A percentile compares a stretch with the other conserved stretches of the same genome.
Evolutionary conservation across 2,113 vertebrate species (phyloP).

Genomic region (Rhagologus leucostigma): DNA sequence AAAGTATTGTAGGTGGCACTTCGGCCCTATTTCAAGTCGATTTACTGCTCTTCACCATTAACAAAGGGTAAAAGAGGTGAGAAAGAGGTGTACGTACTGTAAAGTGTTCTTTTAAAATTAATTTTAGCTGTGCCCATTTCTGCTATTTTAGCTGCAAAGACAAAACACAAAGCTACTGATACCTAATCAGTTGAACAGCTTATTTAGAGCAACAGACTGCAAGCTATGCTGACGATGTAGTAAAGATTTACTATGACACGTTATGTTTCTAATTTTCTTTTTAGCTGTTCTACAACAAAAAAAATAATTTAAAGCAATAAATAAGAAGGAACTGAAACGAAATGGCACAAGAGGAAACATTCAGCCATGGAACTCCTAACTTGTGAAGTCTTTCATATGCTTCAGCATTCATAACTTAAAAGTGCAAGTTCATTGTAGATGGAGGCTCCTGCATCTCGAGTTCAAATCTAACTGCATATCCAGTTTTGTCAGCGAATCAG

Average conservation of each 20-base stretch:
- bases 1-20: constrained; percentile 73
- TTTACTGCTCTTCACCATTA: constrained; percentile 47
- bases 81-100: neutral
- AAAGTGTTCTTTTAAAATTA: neutral
- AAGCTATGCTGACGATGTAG: neutral
- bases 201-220: neutral
- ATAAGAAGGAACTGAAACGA: neutral
- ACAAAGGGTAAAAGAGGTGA: constrained; percentile 6
- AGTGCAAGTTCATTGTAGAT: neutral
- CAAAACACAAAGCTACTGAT: neutral
- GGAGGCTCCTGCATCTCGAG: neutral
- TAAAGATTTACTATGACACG: neutral
- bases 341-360: neutral
- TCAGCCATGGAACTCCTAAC: neutral
- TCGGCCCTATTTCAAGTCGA: constrained; percentile 59
- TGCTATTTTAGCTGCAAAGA: neutral
- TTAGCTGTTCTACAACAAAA: neutral
- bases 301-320: neutral
- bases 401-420: neutral
- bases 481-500: neutral
- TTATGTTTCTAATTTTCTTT: neutral
- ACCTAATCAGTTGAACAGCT: neutral
- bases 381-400: neutral
- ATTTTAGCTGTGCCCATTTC: neutral
- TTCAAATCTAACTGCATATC: neutral